These are phyloP conservation scores for Patella caerulea DNA, from an alignment of 2,888 invertebrate genomes.

Conservation along the genomic window DNA sequence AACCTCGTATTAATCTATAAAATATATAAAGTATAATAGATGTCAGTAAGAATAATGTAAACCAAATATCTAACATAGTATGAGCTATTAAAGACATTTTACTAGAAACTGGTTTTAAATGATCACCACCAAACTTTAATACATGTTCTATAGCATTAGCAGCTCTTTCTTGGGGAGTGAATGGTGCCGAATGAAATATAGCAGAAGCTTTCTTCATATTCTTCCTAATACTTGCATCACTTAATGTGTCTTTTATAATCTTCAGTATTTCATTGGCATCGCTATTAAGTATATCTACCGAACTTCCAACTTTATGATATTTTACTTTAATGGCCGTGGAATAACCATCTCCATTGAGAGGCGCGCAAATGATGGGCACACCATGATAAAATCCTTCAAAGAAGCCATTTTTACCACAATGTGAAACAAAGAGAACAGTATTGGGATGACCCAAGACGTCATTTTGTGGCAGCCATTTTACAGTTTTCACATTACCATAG, in stretches of 20 bases:
- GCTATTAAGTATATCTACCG: slow-evolving; percentile 30
- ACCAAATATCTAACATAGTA: slow-evolving; percentile 25
- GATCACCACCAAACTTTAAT: slow-evolving; percentile 47
- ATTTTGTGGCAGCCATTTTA: slow-evolving; percentile 49
- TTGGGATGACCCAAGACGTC: slow-evolving; percentile 46
- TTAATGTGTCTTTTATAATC: slow-evolving; percentile 30
- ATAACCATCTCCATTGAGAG: slow-evolving; percentile 42
- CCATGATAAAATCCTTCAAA: slow-evolving; percentile 52
- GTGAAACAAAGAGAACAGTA: slow-evolving; percentile 46
- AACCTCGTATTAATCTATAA: background rate
- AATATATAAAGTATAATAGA: slow-evolving; percentile 5
- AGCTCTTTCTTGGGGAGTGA: slow-evolving; percentile 40
- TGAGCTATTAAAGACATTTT: slow-evolving; percentile 30
- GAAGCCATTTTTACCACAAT: slow-evolving; percentile 50
- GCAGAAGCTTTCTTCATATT: slow-evolving; percentile 39
- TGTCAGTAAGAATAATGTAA: slow-evolving; percentile 15
- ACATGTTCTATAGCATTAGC: slow-evolving; percentile 54
- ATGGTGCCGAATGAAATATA: slow-evolving; percentile 34
- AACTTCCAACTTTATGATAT: slow-evolving; percentile 30
- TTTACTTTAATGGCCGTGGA: slow-evolving; percentile 35
- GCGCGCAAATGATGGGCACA: slow-evolving; percentile 47
- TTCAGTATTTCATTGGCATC: slow-evolving; percentile 31
- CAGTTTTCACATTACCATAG: slow-evolving; percentile 32
- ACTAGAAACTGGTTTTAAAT: slow-evolving; percentile 40
- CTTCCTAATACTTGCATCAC: slow-evolving; percentile 24